Base-by-base conservation (phyloP, 2,888 invertebrate genomes). In the Drosophila atripex region DNA sequence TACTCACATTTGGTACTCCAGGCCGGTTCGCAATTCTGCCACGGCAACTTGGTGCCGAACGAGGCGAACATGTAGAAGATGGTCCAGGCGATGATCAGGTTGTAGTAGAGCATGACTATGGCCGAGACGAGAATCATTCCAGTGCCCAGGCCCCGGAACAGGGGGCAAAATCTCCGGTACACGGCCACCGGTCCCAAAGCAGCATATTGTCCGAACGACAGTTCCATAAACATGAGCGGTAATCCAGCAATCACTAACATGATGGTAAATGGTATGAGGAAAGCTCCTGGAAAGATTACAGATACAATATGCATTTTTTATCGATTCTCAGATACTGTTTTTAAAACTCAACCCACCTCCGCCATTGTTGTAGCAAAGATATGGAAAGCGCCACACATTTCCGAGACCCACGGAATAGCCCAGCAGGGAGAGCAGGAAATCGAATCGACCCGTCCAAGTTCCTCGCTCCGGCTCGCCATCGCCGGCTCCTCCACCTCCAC, bases 201-300 rank as follows among this genome's bases (percentile, higher is more conserved):
- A 28, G 95, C 96, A 89, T 95, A 97, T 90, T 97, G 97, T 0
- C 97, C 97, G 71, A 97, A 94, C 0, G 96, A 94, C n/a, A 96
- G 92, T 90, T 97, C 96, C 94, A 96, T 95, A 87, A 96, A 96
- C 94, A 96, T 95, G 7, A 96, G 93, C 25, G 96, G 96, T 57
- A 96, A 92, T 7, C 96, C 96, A 57, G 95, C 95, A 79, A 96
- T 94, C 78, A 96, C 93, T 73, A 97, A 93, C 95, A 96, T 95
- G 69, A 96, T 93, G 63, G 95, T 94, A 89, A 96, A 97, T 9
- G 97, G 97, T 89, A 97, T 95, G 21, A 97, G 93, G 91, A 97
- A 97, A 35, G 96, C 96, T 56, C 96, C 95, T 94, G 92, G 9
- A 70, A 6, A 14, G 11, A 6, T 12, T n/a, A 30, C 23, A 16